Percentiles rank a stretch among this genome's conserved stretches.
phyloP scores from a whole-genome alignment of 2,113 vertebrate species.

The Helogale parvula region DNA sequence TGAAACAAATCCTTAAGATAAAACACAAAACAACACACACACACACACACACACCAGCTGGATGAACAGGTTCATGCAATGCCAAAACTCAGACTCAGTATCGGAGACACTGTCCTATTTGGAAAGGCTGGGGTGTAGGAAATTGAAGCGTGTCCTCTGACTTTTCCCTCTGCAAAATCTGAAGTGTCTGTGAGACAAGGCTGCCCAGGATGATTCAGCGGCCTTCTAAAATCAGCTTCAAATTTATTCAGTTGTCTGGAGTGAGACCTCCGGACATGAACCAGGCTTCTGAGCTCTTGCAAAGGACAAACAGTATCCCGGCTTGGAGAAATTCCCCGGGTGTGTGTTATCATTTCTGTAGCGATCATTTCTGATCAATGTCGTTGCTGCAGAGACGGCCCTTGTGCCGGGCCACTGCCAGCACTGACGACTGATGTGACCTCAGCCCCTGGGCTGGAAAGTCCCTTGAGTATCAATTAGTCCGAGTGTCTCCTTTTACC shows the following conservation, averaged over 20 bases:
- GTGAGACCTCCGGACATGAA: not conserved
- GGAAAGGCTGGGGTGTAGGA: not conserved
- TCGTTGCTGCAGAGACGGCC: not conserved
- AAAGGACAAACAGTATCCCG: not conserved
- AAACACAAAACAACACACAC: not conserved
- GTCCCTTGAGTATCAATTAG: conserved; percentile 58
- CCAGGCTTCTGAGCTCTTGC: not conserved
- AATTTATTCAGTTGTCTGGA: conserved; percentile 21
- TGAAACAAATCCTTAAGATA: not conserved
- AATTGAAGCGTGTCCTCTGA: conserved; percentile 50
- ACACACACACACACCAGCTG: not conserved
- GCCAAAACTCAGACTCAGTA: conserved; percentile 18
- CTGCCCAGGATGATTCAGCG: conserved; percentile 31
- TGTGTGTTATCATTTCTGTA: not conserved
- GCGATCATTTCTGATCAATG: conserved; percentile 51
- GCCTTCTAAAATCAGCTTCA: conserved; percentile 18
- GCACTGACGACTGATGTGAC: not conserved
- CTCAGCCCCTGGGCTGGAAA: conserved; percentile 50
- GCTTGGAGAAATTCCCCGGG: not conserved
- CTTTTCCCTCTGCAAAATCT: conserved; percentile 47
- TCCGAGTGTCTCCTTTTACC: conserved; percentile 4
- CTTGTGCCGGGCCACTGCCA: conserved; percentile 22
- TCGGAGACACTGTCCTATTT: not conserved
- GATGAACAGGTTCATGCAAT: not conserved
- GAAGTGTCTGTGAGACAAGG: not conserved